Evolutionary conservation across 2,888 invertebrate species (phyloP), one percentile per base, ranked within the genome.

Genomic region (Agrotis ipsilon): DNA sequence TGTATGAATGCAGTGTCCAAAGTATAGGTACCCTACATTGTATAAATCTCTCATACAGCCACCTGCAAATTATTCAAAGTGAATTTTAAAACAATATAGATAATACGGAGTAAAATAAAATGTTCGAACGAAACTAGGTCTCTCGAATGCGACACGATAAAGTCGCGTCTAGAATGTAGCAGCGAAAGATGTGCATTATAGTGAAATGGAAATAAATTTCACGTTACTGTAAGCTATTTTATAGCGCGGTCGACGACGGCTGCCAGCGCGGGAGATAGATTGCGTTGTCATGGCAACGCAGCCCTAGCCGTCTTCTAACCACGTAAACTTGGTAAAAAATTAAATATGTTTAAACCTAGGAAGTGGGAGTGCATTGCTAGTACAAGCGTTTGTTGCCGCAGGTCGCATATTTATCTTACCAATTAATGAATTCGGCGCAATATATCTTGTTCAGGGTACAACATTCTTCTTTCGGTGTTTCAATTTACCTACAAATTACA

Each of bases 201-300:
- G 91, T 87, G 90, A 89, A 92, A 92, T 90, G 88, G 90, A 92
- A 91, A 93, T 93, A 90, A 88, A 89, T 89, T 90, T 90, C 83
- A 82, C 87, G 88, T 89, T 88, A 89, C 87, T 75, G 82, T 88
- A 88, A 91, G 90, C 88, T 89, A 82, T 89, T 89, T 87, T 87
- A 87, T 88, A 87, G 85, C 67, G 61, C 78, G 54, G 68, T 66
- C 62, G 81, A 73, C 81, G 78, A 79, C 51, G 75, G 70, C 79
- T 79, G 82, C 76, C 79, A 65, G 68, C 54, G 24, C 52, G 67
- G 68, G 85, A 89, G 90, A 91, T 89, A 87, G 87, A 91, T 89
- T 85, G 86, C 85, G 83, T 87, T 88, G 86, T 86, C 87, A 85
- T 87, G 80, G 84, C 79, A 80, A 87, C 81, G 60, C 60, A 51